Evolutionary conservation across 2,797 vertebrate genomes (phyloP).

Genomic region (Anas capensis): DNA sequence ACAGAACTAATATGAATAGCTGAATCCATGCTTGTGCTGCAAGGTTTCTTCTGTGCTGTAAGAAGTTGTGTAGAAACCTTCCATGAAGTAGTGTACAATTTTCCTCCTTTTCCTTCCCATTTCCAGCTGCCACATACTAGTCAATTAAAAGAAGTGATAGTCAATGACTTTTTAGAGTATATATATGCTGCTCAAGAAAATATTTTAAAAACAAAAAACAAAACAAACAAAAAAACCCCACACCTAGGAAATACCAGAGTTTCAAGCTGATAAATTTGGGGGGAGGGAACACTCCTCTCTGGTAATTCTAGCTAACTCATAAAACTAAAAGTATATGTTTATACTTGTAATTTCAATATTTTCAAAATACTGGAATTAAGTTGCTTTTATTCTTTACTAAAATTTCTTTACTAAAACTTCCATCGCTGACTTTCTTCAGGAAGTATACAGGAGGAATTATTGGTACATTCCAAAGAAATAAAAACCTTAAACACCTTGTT

Average conservation of each 20-base stretch:
- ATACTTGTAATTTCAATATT: neutral
- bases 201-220: no score
- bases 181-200: neutral
- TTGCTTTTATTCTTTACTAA: neutral
- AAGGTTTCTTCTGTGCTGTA: neutral
- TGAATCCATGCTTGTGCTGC: neutral
- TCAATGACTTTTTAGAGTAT: neutral
- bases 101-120: neutral
- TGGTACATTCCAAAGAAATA: neutral
- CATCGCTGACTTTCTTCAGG: neutral
- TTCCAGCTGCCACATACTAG: neutral
- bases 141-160: neutral
- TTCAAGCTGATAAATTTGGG: neutral
- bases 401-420: neutral
- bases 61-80: neutral
- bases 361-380: neutral
- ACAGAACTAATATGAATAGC: neutral
- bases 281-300: neutral
- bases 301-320: neutral
- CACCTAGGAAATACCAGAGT: neutral
- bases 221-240: neutral
- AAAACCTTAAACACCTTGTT: neutral
- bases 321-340: neutral
- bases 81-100: accelerated
- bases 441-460: neutral